A percentile compares a stretch with the other conserved stretches of the same genome.
Evolutionary conservation across 1,140 invertebrate genomes (phyloP).

Genomic region (Camponotus floridanus): DNA sequence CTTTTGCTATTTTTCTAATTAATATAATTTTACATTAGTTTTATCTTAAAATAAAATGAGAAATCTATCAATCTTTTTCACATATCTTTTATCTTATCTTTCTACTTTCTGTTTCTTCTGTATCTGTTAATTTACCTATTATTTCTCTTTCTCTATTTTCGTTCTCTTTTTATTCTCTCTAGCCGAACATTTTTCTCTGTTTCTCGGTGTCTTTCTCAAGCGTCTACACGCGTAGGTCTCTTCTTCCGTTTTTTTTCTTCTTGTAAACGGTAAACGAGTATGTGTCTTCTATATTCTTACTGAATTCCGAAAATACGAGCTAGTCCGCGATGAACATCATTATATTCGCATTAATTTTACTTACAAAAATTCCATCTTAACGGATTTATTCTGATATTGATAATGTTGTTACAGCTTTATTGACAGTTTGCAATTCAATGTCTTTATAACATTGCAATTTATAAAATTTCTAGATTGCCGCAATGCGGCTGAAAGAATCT

Average conservation of each 20-base stretch:
- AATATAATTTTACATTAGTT: no score
- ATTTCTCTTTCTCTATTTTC: constrained; percentile 59
- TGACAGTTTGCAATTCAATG: not conserved
- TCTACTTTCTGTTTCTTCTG: constrained; percentile 35
- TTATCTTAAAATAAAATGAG: no score
- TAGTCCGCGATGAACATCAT: not conserved
- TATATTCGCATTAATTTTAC: not conserved
- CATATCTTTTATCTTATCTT: not conserved
- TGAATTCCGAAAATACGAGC: constrained; percentile 85
- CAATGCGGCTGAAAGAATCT: not conserved
- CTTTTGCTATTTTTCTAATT: no score
- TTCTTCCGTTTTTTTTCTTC: constrained; percentile 81
- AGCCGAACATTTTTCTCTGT: constrained; percentile 35
- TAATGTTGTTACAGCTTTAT: constrained; percentile 13
- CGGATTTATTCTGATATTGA: constrained; percentile 3
- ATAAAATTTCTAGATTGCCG: constrained; percentile 20
- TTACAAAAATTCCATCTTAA: not conserved
- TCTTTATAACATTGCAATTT: not conserved
- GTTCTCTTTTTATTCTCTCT: not conserved
- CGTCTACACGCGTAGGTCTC: constrained; percentile 67
- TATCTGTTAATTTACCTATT: not conserved
- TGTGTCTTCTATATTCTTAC: constrained; percentile 77
- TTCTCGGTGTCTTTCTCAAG: constrained; percentile 24
- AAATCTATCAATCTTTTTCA: not conserved
- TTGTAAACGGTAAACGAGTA: constrained; percentile 22